Base-by-base conservation (phyloP, 2,888 invertebrate species). In the Calameuta idolon region DNA sequence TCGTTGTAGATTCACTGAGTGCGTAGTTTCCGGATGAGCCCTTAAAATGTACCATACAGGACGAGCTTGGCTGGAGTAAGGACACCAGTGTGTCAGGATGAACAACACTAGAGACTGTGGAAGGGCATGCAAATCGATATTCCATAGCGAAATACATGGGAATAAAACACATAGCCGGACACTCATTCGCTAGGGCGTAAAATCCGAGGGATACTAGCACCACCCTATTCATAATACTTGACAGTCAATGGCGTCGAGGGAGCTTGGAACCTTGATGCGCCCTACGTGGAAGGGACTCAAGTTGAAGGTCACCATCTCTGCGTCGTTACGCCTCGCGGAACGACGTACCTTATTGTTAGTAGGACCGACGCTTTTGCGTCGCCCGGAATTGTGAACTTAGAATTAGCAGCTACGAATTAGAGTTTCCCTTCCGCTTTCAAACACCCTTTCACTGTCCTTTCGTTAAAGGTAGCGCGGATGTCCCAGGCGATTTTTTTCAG, bases 161-260 rank as follows among this genome's bases (percentile, higher is more conserved):
- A 55, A 55, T 55, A 23, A 55, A 55, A 71, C 71, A 31, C 12
- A 33, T 31, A 71, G 31, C 33, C 31, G 71, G 55, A 9, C 55
- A 55, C 15, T 55, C 23, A 23, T 55, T 23, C 23, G 55, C 23
- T 71, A 31, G 30, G 12, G 12, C 71, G 34, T 34, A 12, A 33
- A 12, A 71, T 71, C 31, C 71, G 31, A 71, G 81, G 31, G 75
- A 35, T 71, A 69, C 55, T 74, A n/a, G n/a, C n/a, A 35, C 34
- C 77, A 76, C 79, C 80, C 78, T 84, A 85, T 87, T 87, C 82
- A 86, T 83, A 81, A 78, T 78, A 79, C 78, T 79, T 75, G 73
- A 69, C 73, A 77, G 69, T 82, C 80, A 85, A 85, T 84, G 83
- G 82, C 80, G 76, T 74, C 80, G 79, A 77, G 81, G 83, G 82